These are phyloP conservation scores for Cassiopea xamachana DNA, from an alignment of 30 jellyfish, hydroid and myxozoan species.

Conservation along the genomic window DNA sequence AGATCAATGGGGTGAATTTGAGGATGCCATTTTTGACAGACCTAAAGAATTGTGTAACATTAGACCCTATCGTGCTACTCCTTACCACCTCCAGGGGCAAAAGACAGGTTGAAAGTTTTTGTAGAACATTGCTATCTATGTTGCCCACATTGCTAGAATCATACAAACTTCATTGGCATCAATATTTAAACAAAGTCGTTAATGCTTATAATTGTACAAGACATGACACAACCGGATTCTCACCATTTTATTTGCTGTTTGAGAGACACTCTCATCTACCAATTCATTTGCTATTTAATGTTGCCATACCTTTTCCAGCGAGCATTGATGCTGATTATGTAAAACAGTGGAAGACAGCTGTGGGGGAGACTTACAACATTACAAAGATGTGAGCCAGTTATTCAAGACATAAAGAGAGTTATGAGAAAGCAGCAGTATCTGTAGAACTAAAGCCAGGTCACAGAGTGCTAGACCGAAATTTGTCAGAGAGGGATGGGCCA, in stretches of 20 bases:
- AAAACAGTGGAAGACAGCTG: conserved; percentile 25
- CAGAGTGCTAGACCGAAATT: conserved; percentile 23
- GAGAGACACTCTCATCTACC: conserved; percentile 29
- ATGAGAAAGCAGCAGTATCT: conserved; percentile 23
- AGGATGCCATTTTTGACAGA: conserved; percentile 21
- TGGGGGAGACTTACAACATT: conserved; percentile 29
- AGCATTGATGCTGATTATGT: not conserved
- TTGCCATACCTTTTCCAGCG: not conserved
- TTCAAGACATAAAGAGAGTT: conserved; percentile 1
- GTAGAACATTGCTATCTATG: conserved; percentile 31
- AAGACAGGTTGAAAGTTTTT: conserved; percentile 41
- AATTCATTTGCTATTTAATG: conserved; percentile 14
- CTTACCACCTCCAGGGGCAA: conserved; percentile 48
- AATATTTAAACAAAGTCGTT: conserved; percentile 10
- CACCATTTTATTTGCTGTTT: conserved; percentile 46
- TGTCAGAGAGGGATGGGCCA: conserved; percentile 44
- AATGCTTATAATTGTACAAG: conserved; percentile 34
- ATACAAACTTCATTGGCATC: conserved; percentile 25
- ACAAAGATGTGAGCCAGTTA: conserved; percentile 8
- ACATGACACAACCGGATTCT: conserved; percentile 48
- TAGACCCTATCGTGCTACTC: conserved; percentile 2
- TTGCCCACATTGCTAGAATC: conserved; percentile 17
- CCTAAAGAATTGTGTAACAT: conserved; percentile 22
- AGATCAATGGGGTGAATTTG: conserved; percentile 64
- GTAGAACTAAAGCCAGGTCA: conserved; percentile 38